Evolutionary conservation across 2,113 vertebrate species (phyloP).

Genomic region (Pipra filicauda): DNA sequence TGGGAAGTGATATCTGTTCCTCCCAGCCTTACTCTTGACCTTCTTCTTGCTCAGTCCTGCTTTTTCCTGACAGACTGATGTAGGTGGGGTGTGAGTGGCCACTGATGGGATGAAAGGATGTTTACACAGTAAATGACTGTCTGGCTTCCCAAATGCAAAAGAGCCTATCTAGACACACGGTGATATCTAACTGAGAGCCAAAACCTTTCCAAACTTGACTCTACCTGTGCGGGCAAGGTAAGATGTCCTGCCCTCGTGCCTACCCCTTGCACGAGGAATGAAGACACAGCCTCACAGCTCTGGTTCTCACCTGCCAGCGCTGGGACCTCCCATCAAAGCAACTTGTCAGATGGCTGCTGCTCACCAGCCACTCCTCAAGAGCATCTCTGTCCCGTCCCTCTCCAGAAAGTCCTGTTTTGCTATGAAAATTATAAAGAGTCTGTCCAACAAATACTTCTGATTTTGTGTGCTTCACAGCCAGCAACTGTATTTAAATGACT

Average conservation of each 20-base stretch:
- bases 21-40: not conserved
- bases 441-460: not conserved
- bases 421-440: not conserved
- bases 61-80: not conserved
- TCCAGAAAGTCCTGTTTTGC: not conserved
- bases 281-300: not conserved
- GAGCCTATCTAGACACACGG: not conserved
- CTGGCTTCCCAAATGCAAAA: not conserved
- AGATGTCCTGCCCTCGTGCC: not conserved
- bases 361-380: rapidly evolving
- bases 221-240: rapidly evolving
- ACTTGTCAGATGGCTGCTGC: not conserved
- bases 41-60: not conserved
- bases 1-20: not conserved
- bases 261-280: not conserved
- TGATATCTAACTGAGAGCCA: not conserved
- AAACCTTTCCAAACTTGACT: not conserved
- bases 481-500: not conserved
- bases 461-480: not conserved
- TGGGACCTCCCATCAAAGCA: not conserved
- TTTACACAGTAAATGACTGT: not conserved
- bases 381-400: not conserved
- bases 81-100: not conserved
- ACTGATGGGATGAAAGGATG: not conserved
- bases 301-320: not conserved